Evolutionary conservation across 1,140 invertebrate species (phyloP).

Genomic region (Vollenhovia emeryi): DNA sequence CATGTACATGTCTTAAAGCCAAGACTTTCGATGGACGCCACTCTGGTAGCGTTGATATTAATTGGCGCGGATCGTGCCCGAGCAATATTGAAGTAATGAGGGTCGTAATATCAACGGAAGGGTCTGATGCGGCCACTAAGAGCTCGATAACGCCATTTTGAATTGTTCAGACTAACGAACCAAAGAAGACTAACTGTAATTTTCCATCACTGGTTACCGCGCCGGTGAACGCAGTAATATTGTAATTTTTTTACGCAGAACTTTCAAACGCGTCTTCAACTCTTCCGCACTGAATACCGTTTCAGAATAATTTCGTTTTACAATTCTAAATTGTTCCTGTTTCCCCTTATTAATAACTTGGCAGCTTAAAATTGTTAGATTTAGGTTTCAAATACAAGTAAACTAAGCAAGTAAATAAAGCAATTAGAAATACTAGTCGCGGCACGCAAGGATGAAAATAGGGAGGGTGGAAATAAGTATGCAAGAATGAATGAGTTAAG

Average conservation of each 20-base stretch:
- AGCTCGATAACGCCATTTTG: neutral
- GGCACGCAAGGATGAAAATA: no score
- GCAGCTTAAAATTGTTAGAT: no score
- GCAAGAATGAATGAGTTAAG: no score
- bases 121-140: neutral
- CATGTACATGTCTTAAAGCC: slow-evolving; percentile 6
- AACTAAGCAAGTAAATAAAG: no score
- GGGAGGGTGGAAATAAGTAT: no score
- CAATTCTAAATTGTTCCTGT: neutral
- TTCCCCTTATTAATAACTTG: neutral
- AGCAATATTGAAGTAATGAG: neutral
- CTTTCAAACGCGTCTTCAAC: neutral
- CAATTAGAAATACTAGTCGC: no score
- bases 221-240: neutral
- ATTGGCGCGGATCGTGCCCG: slow-evolving; percentile 6
- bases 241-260: neutral
- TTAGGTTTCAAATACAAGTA: no score
- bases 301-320: neutral
- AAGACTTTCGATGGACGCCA: neutral
- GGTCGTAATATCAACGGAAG: neutral
- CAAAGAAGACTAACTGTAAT: neutral
- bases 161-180: no score
- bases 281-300: neutral
- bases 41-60: slow-evolving; percentile 41
- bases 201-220: neutral